Evolutionary conservation across 2,888 invertebrate species (phyloP), one percentile per base, ranked within the genome.

Genomic region (Tetranychus piercei): DNA sequence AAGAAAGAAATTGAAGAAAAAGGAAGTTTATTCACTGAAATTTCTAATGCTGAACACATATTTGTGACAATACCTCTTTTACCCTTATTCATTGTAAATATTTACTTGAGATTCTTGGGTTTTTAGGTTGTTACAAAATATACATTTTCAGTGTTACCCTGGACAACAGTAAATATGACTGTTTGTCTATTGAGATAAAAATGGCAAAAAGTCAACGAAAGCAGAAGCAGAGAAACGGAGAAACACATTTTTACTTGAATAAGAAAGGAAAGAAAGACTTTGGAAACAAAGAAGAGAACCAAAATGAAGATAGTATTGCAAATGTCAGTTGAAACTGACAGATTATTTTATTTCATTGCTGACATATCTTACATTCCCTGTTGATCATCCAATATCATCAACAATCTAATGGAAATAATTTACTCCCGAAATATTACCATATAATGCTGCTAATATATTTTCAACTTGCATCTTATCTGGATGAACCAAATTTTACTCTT

Each of bases 161-260:
- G 55, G 55, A 55, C 55, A 55, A 55, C 55, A 55, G 55, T 55
- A 55, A 55, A 55, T 55, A 55, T 55, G 55, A 55, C 55, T 55
- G 55, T 55, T 55, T 55, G 55, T 6, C 55, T 55, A 55, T 55
- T 55, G 55, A 55, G 55, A 55, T 55, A 15, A 34, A 34, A 34
- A 55, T 55, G 9, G 55, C 55, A 55, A 15, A 55, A 55, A 55
- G 15, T 55, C 15, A 15, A 55, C 9, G 11, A 55, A 55, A 15
- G 15, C 1, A 15, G 9, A 55, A 55, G 11, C 55, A 55, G 1
- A 55, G 6, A 55, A 7, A 55, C 2, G 15, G 55, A 55, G 55
- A 15, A 55, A 9, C 55, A 55, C 9, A 34, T 34, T 34, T 34
- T 34, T n/a, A n/a, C n/a, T n/a, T 34, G 34, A 5, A 34, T 34